These are phyloP conservation scores for Upupa epops DNA, from an alignment of 2,113 vertebrate species.

Conservation along the genomic window DNA sequence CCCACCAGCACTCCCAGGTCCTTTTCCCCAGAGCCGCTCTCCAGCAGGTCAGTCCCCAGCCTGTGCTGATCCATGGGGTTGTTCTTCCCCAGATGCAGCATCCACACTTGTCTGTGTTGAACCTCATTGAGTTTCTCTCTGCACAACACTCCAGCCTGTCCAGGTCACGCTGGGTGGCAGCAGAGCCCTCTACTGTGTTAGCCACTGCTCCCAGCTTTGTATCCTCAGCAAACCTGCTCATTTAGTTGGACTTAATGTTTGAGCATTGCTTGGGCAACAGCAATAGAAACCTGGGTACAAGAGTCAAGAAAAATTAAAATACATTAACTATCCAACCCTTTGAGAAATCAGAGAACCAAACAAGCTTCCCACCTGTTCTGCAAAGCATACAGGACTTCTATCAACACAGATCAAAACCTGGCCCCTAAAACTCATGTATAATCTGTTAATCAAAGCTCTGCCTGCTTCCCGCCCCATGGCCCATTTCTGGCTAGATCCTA, in stretches of 20 bases:
- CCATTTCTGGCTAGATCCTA: conserved; percentile 12
- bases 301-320: not conserved
- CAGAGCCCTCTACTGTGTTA: too few relatives aligned
- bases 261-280: not conserved
- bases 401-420: not conserved
- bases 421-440: not conserved
- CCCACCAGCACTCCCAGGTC: too few relatives aligned
- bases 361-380: not conserved
- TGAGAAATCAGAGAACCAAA: conserved; percentile 12
- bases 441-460: conserved; percentile 14
- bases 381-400: not conserved
- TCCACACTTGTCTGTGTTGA: too few relatives aligned
- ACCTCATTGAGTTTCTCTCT: too few relatives aligned
- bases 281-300: conserved; percentile 13
- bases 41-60: too few relatives aligned
- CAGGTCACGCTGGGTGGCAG: too few relatives aligned
- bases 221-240: not conserved
- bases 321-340: not conserved
- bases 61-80: too few relatives aligned
- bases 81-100: too few relatives aligned
- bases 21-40: too few relatives aligned
- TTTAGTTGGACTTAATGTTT: not conserved
- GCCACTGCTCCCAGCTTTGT: too few relatives aligned
- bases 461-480: not conserved
- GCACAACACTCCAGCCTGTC: too few relatives aligned